Evolutionary conservation across 2,888 invertebrate genomes (phyloP).

Genomic region (Amphimallon solstitiale): DNA sequence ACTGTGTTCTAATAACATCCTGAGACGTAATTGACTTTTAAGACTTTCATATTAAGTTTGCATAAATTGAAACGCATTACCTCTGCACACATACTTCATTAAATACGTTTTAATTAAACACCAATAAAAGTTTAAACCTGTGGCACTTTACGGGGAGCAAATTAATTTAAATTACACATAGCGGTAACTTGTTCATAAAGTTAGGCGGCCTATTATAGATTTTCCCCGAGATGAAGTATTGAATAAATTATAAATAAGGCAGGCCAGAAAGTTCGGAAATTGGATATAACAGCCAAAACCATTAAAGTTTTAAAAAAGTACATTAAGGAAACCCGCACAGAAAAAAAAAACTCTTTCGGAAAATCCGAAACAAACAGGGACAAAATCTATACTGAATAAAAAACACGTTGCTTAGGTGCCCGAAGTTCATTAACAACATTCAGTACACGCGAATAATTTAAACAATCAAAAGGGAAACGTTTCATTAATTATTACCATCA

Average conservation of each 20-base stretch:
- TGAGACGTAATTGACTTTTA: no score
- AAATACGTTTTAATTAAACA: slow-evolving; percentile 8
- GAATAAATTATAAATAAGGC: slow-evolving; percentile 30
- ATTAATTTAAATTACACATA: slow-evolving; percentile 17
- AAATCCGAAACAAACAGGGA: no score
- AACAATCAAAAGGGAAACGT: no score
- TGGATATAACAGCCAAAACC: slow-evolving; percentile 3
- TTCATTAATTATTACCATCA: no score
- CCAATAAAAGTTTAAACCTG: slow-evolving; percentile 7
- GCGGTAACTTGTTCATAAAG: background rate
- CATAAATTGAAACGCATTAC: no score
- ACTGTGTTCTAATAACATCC: no score
- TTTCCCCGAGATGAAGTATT: slow-evolving; percentile 11
- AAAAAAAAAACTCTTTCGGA: background rate
- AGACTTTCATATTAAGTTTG: no score
- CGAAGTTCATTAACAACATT: no score
- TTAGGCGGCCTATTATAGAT: slow-evolving; percentile 5
- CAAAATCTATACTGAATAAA: background rate
- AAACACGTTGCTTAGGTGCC: background rate
- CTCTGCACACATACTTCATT: background rate
- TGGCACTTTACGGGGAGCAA: background rate
- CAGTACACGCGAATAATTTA: no score
- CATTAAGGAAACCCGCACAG: background rate
- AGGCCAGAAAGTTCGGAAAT: background rate
- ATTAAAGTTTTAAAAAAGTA: slow-evolving; percentile 28